Percentiles rank a stretch among this genome's conserved stretches.
Evolutionary conservation across 1,140 invertebrate genomes (phyloP).

Genomic region (Pogonus chalceus): DNA sequence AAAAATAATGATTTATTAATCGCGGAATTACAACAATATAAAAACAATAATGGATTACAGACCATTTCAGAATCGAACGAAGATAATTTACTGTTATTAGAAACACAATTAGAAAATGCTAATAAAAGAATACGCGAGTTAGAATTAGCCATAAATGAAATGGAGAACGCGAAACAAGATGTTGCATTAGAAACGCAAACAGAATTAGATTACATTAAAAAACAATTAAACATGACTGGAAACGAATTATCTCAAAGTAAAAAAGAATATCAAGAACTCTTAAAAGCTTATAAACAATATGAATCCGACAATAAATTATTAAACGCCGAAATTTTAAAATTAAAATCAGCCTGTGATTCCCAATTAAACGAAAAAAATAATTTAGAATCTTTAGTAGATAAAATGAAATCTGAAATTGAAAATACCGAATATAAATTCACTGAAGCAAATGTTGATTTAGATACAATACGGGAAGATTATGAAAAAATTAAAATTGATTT

Average conservation of each 20-base stretch:
- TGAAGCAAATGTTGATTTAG: constrained; percentile 26
- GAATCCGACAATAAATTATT: constrained; percentile 34
- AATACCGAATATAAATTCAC: constrained; percentile 35
- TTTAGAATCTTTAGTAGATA: constrained; percentile 25
- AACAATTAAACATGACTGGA: constrained; percentile 16
- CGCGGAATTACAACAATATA: constrained; percentile 47
- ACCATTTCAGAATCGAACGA: constrained; percentile 57
- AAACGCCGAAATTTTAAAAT: constrained; percentile 32
- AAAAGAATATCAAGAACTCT: constrained; percentile 17
- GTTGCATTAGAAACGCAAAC: constrained; percentile 12
- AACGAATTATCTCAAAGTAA: constrained; percentile 17
- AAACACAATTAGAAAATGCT: constrained; percentile 43
- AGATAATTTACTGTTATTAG: constrained; percentile 48
- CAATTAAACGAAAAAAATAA: constrained; percentile 27
- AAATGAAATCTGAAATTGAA: constrained; percentile 39
- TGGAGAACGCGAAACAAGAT: constrained; percentile 17
- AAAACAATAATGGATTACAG: constrained; percentile 48
- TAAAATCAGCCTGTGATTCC: constrained; percentile 27
- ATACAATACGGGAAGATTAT: constrained; percentile 28
- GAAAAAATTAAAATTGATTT: constrained; percentile 23
- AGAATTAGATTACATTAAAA: constrained; percentile 15
- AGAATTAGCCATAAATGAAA: constrained; percentile 20
- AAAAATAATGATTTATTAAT: constrained; percentile 56
- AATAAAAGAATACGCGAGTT: constrained; percentile 28
- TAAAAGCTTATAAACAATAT: constrained; percentile 17